Evolutionary conservation across 1,140 invertebrate genomes (phyloP).

Genomic region (Bombus pyrosoma): DNA sequence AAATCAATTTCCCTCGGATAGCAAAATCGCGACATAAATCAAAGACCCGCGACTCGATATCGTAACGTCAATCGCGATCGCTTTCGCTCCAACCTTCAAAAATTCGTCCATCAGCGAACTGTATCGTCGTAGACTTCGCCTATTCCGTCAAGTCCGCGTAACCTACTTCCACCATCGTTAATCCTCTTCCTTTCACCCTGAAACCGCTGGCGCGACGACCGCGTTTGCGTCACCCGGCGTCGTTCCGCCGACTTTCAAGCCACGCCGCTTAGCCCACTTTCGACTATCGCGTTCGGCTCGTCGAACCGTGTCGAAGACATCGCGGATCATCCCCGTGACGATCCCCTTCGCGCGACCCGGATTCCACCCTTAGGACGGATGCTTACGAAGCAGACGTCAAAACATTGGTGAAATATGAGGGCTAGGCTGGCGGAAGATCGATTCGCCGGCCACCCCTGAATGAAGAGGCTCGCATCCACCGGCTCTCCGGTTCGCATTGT

Average conservation of each 20-base stretch:
- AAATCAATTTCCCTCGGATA: background rate
- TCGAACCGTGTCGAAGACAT: slow-evolving; percentile 5
- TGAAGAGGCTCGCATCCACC: slow-evolving; percentile 50
- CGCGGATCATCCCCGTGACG: background rate
- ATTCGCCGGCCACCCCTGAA: slow-evolving; percentile 67
- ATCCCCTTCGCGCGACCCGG: slow-evolving; percentile 29
- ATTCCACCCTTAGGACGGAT: slow-evolving; percentile 62
- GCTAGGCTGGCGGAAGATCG: slow-evolving; percentile 74
- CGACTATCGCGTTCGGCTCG: background rate
- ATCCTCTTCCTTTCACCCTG: slow-evolving; percentile 13
- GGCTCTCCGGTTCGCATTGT: slow-evolving; percentile 74
- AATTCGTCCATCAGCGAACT: background rate
- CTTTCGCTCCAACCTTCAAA: background rate
- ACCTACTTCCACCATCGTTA: background rate
- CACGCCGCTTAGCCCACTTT: background rate
- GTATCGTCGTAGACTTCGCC: no score
- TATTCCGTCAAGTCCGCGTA: background rate
- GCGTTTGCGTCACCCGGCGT: background rate
- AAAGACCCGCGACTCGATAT: no score
- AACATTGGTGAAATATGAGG: slow-evolving; percentile 80
- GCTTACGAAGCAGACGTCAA: slow-evolving; percentile 77
- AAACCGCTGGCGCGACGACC: background rate
- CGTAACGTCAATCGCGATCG: background rate
- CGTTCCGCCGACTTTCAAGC: background rate
- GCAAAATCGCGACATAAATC: background rate